These are phyloP conservation scores for Varroa destructor DNA, from an alignment of 1,140 invertebrate genomes.

Conservation along the genomic window DNA sequence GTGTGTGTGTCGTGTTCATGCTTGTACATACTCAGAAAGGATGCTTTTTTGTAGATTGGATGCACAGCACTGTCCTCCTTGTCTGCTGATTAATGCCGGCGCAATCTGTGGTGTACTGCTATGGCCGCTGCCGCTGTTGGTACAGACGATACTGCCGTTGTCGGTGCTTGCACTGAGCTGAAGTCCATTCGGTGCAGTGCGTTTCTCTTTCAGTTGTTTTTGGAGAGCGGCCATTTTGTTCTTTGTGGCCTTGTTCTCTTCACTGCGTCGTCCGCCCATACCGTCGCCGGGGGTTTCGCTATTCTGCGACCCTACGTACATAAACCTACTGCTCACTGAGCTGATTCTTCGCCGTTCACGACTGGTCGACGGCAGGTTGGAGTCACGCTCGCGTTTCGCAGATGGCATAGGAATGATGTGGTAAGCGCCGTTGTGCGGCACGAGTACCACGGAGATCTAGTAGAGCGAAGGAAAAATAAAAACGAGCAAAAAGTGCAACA, in stretches of 20 bases:
- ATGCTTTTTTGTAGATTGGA: constrained; percentile 27
- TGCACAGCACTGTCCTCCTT: constrained; percentile 19
- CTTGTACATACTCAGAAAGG: constrained; percentile 12
- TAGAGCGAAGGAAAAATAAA: not conserved
- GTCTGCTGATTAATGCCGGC: constrained; percentile 9
- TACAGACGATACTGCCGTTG: too few relatives aligned
- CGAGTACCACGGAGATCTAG: constrained; percentile 21
- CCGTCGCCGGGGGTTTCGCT: not conserved
- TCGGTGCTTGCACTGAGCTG: not conserved
- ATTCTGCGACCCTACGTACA: not conserved
- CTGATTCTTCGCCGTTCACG: not conserved
- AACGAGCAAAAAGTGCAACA: too few relatives aligned
- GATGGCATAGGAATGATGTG: constrained; percentile 12
- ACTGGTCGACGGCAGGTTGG: not conserved
- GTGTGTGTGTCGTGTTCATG: too few relatives aligned
- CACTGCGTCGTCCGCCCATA: constrained; percentile 1
- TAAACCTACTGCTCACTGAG: not conserved
- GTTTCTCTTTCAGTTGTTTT: constrained; percentile 23
- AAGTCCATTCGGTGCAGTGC: not conserved
- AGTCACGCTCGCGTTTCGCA: constrained; percentile 4
- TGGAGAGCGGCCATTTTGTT: constrained; percentile 26
- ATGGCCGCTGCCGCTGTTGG: too few relatives aligned
- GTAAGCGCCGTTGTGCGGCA: constrained; percentile 23
- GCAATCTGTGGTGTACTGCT: constrained; percentile 5
- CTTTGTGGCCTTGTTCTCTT: constrained; percentile 25